Percentiles rank a stretch among this genome's conserved stretches.
Evolutionary conservation across 2,888 invertebrate species (phyloP).

Genomic region (Fissipunctia ypsillon): DNA sequence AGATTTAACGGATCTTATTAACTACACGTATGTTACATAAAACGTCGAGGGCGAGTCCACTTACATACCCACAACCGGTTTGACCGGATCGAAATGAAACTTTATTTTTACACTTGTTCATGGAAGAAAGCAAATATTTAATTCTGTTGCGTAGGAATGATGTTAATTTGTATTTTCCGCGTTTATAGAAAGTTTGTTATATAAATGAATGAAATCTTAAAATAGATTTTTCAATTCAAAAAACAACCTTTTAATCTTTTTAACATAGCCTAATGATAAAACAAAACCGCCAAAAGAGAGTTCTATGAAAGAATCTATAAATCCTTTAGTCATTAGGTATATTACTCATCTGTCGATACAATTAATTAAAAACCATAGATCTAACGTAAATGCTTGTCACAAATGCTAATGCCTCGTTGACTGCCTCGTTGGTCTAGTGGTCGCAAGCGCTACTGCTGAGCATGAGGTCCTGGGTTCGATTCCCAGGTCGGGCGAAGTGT

Average conservation of each 20-base stretch:
- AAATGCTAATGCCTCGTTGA: not conserved
- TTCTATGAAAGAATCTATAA: not conserved
- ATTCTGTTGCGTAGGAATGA: slow-evolving; percentile 18
- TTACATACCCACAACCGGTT: slow-evolving; percentile 48
- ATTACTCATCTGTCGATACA: slow-evolving; percentile 7
- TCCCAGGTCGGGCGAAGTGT: too few relatives aligned
- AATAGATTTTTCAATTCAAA: not conserved
- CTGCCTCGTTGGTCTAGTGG: too few relatives aligned
- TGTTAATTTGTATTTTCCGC: not conserved
- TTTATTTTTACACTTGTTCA: slow-evolving; percentile 16
- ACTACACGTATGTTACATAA: slow-evolving; percentile 35
- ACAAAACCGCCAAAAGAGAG: not conserved
- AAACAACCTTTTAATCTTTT: not conserved
- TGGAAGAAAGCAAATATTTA: slow-evolving; percentile 30
- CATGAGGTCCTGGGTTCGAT: too few relatives aligned
- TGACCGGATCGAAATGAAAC: slow-evolving; percentile 41
- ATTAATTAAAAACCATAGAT: not conserved
- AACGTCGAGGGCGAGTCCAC: slow-evolving; percentile 5
- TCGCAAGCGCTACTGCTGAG: too few relatives aligned
- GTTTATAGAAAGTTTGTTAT: not conserved
- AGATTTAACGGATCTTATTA: slow-evolving; percentile 6
- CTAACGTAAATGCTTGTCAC: not conserved
- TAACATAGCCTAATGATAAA: not conserved
- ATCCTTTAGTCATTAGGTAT: not conserved
- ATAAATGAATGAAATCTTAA: not conserved